phyloP scores from a whole-genome alignment of 2,888 invertebrate genomes.

The Cataglyphis altisquamis region DNA sequence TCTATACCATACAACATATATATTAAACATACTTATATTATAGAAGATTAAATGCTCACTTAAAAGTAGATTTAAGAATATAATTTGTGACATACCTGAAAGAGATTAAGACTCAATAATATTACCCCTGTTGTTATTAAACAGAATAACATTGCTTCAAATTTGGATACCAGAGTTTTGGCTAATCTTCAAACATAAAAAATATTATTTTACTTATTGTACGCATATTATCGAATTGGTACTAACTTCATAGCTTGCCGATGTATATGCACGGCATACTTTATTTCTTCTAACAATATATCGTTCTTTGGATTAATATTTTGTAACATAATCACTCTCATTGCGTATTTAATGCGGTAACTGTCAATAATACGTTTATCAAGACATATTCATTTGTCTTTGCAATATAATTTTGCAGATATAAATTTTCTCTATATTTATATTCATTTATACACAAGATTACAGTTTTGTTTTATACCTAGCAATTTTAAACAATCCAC shows the following conservation, averaged over 20 bases:
- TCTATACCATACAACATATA: no score
- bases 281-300: background rate
- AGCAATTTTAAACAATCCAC: background rate
- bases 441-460: background rate
- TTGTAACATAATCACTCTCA: background rate
- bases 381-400: background rate
- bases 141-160: background rate
- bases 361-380: background rate
- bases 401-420: background rate
- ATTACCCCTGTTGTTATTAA: background rate
- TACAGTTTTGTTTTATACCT: background rate
- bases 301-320: background rate
- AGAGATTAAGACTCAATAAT: background rate
- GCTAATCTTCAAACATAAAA: background rate
- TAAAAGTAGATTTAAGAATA: background rate
- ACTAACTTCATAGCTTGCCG: background rate
- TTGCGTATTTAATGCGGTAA: background rate
- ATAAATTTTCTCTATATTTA: no score
- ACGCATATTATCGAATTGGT: background rate
- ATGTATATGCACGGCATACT: background rate
- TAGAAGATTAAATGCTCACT: background rate
- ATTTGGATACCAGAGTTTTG: background rate
- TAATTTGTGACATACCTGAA: constrained; percentile 3
- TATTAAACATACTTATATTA: background rate
- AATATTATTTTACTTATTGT: background rate